These are phyloP conservation scores for Lacerta bilineata DNA, from an alignment of 2,797 vertebrate species.

Conservation along the genomic window DNA sequence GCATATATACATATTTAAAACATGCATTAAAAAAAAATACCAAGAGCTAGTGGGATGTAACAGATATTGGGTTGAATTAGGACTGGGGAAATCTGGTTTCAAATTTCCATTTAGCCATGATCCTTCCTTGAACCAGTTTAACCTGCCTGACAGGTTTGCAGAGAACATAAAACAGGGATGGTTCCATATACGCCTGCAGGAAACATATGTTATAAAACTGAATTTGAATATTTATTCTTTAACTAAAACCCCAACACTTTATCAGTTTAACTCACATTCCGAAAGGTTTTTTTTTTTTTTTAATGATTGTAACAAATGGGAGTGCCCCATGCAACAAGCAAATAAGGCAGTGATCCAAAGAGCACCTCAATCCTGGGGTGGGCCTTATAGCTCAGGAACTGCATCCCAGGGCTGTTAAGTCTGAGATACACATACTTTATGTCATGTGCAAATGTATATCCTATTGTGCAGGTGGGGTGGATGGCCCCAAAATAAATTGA, in stretches of 20 bases:
- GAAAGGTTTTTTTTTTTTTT: background rate
- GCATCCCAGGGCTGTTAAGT: too few species aligned
- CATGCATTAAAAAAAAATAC: background rate
- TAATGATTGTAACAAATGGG: too few species aligned
- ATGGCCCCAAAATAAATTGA: too few species aligned
- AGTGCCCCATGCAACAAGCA: too few species aligned
- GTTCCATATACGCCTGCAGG: background rate
- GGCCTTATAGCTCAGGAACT: too few species aligned
- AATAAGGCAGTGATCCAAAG: too few species aligned
- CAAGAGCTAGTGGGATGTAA: background rate
- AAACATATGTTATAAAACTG: background rate
- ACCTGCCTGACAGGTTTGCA: background rate
- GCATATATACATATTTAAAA: background rate
- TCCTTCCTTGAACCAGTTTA: background rate
- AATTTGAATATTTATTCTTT: background rate
- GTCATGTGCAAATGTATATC: too few species aligned
- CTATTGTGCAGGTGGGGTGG: too few species aligned
- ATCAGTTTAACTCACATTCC: background rate
- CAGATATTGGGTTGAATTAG: background rate
- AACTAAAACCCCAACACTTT: background rate
- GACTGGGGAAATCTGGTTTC: background rate
- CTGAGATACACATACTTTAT: too few species aligned
- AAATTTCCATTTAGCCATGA: background rate
- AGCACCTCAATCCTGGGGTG: too few species aligned
- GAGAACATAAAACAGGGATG: background rate